Conservation (phyloP, 2,888 invertebrate species). For the Volucella inanis region DNA sequence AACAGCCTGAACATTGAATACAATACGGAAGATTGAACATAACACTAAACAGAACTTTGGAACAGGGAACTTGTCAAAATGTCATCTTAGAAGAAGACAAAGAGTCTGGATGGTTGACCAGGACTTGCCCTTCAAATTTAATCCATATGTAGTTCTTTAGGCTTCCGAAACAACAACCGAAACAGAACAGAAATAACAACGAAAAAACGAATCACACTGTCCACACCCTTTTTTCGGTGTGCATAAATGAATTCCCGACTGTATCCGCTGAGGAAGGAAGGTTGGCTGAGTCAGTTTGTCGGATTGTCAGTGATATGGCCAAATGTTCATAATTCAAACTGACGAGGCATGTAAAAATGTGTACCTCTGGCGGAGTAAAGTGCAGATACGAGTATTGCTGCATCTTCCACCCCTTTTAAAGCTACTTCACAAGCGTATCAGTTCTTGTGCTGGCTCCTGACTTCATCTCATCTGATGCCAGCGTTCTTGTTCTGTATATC, state of each 20-base stretch:
- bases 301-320: neutral
- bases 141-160: conserved; percentile 12
- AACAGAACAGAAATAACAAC: too few relatives aligned
- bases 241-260: neutral
- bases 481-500: too few relatives aligned
- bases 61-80: conserved; percentile 48
- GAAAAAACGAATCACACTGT: conserved; percentile 15
- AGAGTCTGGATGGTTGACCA: neutral
- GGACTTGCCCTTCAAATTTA: conserved; percentile 33
- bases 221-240: conserved; percentile 42
- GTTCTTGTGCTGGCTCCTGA: conserved; percentile 32
- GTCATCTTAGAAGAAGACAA: conserved; percentile 15
- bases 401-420: neutral
- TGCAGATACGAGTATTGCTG: conserved; percentile 1
- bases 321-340: conserved; percentile 55
- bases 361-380: neutral
- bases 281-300: conserved; percentile 27
- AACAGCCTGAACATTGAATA: conserved; percentile 11
- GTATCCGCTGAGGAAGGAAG: neutral
- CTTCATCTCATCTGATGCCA: neutral
- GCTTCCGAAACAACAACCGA: neutral
- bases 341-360: conserved; percentile 32
- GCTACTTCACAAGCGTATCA: conserved; percentile 12
- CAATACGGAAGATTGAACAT: neutral
- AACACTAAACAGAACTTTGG: conserved; percentile 52